These are phyloP conservation scores for Tragopan temminckii DNA, from an alignment of 2,797 vertebrate genomes.

Conservation along the genomic window DNA sequence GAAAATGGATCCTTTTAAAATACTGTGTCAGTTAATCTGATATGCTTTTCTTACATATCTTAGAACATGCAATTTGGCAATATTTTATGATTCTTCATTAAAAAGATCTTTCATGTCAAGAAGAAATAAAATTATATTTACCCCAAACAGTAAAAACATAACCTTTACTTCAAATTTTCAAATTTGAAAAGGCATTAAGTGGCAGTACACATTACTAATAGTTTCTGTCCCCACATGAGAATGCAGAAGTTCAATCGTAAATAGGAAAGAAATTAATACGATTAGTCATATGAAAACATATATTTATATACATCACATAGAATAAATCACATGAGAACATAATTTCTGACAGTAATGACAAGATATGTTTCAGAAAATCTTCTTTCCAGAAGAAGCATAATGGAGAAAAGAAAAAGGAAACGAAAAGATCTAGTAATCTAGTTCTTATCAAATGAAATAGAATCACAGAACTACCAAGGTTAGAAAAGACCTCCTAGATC, in stretches of 20 bases:
- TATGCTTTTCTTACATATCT: background rate
- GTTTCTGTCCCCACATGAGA: background rate
- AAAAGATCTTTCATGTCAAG: background rate
- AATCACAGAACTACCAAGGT: no score
- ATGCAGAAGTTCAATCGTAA: background rate
- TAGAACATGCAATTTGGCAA: background rate
- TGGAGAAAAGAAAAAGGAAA: rapidly evolving
- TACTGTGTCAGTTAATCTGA: background rate
- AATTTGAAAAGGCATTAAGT: background rate
- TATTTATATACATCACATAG: background rate
- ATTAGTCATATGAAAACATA: background rate
- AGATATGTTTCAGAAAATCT: background rate
- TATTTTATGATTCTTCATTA: background rate
- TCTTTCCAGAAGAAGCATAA: background rate
- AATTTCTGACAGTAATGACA: background rate
- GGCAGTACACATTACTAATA: background rate
- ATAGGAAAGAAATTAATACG: background rate
- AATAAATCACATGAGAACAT: background rate
- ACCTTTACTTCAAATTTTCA: background rate
- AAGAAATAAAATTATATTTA: background rate
- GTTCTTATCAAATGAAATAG: background rate
- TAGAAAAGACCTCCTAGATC: no score
- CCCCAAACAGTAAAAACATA: background rate
- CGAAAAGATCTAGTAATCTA: no score
- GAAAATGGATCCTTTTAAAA: background rate